phyloP scores from a whole-genome alignment of 2,888 invertebrate genomes.

The Clunio marinus region DNA sequence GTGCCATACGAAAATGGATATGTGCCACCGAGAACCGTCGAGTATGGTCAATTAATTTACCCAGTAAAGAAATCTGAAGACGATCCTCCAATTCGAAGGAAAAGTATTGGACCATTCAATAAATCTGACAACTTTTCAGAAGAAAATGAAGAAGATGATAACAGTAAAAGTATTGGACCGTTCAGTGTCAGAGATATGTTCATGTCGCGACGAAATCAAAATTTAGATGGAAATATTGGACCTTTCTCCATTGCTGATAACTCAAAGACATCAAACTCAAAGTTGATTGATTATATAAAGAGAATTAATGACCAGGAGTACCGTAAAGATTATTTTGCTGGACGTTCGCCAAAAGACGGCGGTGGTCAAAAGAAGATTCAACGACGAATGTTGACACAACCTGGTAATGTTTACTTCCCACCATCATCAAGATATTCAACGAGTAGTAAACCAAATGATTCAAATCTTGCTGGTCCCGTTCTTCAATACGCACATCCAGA shows the following conservation, averaged over 20 bases:
- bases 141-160: slow-evolving; percentile 44
- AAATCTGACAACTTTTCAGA: slow-evolving; percentile 59
- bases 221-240: slow-evolving; percentile 53
- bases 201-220: slow-evolving; percentile 43
- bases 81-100: not conserved
- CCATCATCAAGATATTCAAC: slow-evolving; percentile 63
- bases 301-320: slow-evolving; percentile 63
- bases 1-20: slow-evolving; percentile 69
- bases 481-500: slow-evolving; percentile 77
- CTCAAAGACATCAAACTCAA: slow-evolving; percentile 56
- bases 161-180: slow-evolving; percentile 52
- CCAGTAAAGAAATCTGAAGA: slow-evolving; percentile 16
- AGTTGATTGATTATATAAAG: slow-evolving; percentile 63
- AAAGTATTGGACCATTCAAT: slow-evolving; percentile 58
- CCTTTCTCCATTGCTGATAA: slow-evolving; percentile 63
- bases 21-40: slow-evolving; percentile 55
- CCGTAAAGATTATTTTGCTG: slow-evolving; percentile 59
- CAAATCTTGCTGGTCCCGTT: slow-evolving; percentile 55
- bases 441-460: slow-evolving; percentile 53
- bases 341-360: slow-evolving; percentile 51
- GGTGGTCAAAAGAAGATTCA: slow-evolving; percentile 56
- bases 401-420: slow-evolving; percentile 60
- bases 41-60: slow-evolving; percentile 39
- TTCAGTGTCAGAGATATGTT: slow-evolving; percentile 58
- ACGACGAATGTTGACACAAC: slow-evolving; percentile 66